A percentile compares a stretch with the other conserved stretches of the same genome.
These are phyloP conservation scores for Scaptomyza tumidula DNA, from an alignment of 2,888 invertebrate genomes.

Conservation along the genomic window DNA sequence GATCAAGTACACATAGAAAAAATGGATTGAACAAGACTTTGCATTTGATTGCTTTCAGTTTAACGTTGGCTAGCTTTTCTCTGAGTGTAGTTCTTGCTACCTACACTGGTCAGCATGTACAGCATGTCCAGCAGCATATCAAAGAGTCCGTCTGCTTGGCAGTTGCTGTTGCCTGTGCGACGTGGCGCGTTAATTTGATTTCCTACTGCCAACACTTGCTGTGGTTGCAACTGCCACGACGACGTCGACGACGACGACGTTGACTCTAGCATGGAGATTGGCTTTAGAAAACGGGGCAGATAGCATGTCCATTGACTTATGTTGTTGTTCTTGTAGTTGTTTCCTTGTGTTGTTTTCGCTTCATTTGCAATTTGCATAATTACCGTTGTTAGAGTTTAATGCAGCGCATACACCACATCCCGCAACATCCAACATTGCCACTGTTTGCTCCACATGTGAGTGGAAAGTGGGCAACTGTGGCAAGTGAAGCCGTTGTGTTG, in stretches of 20 bases:
- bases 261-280: constrained; percentile 44
- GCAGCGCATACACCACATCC: constrained; percentile 63
- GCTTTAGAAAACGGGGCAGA: constrained; percentile 30
- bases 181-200: constrained; percentile 76
- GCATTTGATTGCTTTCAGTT: too few relatives aligned
- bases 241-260: constrained; percentile 3
- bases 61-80: background rate
- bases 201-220: constrained; percentile 78
- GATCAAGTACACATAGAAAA: constrained; percentile 1
- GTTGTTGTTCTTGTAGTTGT: constrained; percentile 34
- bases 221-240: constrained; percentile 50
- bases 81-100: constrained; percentile 20
- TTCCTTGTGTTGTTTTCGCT: constrained; percentile 47
- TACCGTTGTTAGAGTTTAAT: constrained; percentile 80
- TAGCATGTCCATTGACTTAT: constrained; percentile 22
- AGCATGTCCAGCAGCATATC: constrained; percentile 12
- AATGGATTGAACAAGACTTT: too few relatives aligned
- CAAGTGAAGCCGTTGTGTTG: background rate
- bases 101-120: constrained; percentile 15
- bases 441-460: constrained; percentile 38
- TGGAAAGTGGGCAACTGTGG: constrained; percentile 6
- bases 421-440: constrained; percentile 52
- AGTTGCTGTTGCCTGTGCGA: constrained; percentile 46
- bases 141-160: constrained; percentile 26
- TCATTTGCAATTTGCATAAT: constrained; percentile 79